These are phyloP conservation scores for Eurytoma californica DNA, from an alignment of 2,888 invertebrate genomes.

Conservation along the genomic window DNA sequence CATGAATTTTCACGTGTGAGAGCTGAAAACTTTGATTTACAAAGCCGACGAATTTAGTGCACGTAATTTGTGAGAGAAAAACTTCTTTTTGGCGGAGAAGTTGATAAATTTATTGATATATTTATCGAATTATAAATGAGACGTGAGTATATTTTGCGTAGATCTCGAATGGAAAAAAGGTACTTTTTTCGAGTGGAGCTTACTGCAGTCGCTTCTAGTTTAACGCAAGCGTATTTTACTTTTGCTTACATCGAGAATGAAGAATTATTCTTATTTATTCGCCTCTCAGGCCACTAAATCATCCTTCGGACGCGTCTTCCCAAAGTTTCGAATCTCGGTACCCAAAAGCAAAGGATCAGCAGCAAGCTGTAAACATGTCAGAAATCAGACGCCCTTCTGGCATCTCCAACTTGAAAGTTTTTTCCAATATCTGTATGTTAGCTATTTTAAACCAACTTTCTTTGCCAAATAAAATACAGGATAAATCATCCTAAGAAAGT, in stretches of 20 bases:
- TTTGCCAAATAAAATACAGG: too few relatives aligned
- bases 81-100: too few relatives aligned
- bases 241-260: not conserved
- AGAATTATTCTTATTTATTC: constrained; percentile 15
- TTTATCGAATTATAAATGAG: not conserved
- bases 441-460: too few relatives aligned
- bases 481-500: too few relatives aligned
- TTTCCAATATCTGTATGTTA: too few relatives aligned
- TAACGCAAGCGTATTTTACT: too few relatives aligned
- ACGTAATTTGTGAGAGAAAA: too few relatives aligned
- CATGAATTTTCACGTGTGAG: constrained; percentile 32
- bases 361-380: not conserved
- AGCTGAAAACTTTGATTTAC: constrained; percentile 6
- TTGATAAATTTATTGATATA: not conserved
- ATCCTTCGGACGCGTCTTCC: not conserved
- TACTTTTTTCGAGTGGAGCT: too few relatives aligned
- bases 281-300: not conserved
- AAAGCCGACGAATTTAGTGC: not conserved
- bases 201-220: too few relatives aligned
- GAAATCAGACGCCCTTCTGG: not conserved
- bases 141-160: too few relatives aligned
- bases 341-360: not conserved
- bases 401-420: too few relatives aligned
- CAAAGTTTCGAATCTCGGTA: constrained; percentile 11
- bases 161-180: too few relatives aligned